Percentiles rank a stretch among this genome's conserved stretches.
phyloP scores from a whole-genome alignment of 2,888 invertebrate species.

The Gerris lacustris region DNA sequence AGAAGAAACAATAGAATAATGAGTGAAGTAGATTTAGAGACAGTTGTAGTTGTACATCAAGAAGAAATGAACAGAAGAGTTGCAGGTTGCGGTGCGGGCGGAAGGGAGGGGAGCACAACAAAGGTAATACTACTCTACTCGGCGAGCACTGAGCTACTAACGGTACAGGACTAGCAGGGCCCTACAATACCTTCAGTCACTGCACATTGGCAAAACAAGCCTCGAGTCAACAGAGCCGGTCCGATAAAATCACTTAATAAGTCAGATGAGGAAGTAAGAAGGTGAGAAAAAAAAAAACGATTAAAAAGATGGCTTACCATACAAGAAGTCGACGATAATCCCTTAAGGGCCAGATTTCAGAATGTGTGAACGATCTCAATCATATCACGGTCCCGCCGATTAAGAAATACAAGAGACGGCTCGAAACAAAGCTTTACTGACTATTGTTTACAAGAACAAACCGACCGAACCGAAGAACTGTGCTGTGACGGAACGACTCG shows the following conservation, averaged over 20 bases:
- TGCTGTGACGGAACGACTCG: neutral
- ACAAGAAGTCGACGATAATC: neutral
- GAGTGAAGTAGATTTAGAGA: neutral
- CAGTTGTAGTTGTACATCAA: conserved; percentile 1
- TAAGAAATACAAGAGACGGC: neutral
- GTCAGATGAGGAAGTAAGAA: no score
- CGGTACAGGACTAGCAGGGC: neutral
- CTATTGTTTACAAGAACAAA: neutral
- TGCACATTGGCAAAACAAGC: no score
- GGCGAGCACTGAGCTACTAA: neutral
- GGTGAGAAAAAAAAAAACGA: no score
- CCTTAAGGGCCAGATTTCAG: neutral
- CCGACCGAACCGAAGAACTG: neutral
- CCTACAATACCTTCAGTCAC: neutral
- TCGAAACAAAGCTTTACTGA: neutral
- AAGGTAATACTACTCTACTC: conserved; percentile 3
- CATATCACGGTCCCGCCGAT: neutral
- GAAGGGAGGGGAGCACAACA: neutral
- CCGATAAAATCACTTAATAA: no score
- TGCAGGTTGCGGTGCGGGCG: conserved; percentile 1
- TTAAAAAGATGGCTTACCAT: neutral
- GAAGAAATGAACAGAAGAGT: neutral
- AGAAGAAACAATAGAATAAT: conserved; percentile 3
- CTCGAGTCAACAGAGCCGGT: no score
- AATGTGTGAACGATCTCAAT: neutral